Base-by-base conservation (phyloP, 2,113 vertebrate species). In the Scatophagus argus region DNA sequence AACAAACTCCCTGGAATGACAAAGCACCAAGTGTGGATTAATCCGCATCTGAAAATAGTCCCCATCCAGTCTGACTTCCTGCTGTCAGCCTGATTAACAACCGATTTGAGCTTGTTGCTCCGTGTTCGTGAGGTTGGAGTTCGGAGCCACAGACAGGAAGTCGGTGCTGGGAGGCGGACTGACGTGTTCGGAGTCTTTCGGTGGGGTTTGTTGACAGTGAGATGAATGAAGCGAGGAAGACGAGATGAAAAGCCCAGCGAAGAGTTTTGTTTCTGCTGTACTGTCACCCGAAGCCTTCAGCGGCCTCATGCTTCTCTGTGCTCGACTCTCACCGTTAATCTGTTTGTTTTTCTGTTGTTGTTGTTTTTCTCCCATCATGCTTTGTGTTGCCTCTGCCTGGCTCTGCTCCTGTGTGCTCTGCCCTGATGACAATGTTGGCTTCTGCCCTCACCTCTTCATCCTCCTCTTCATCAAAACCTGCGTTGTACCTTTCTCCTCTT, bases 351-450 rank as follows among this genome's bases (percentile, higher is more conserved):
- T 80, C 58, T 81, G 65, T 91, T 71, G 46, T 75, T 43, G n/a
- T n/a, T n/a, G n/a, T 80, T 75, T 85, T 85, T 73, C 93, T 94
- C 94, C 87, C 90, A 86, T 92, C 81, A 85, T 95, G 93, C 93
- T 92, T 86, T 93, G 90, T 94, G 87, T 84, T 80, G 86, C 91
- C 81, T 77, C 90, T 79, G 77, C 71, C 79, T 74, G 78, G 55
- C 74, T 68, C 58, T 58, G 49, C 60, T 88, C 87, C 91, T 88
- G 88, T 91, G 92, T 86, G 79, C 94, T 52, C 52, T 92, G 88
- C 93, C 90, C 88, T 93, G 93, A 92, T 87, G 94, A 93, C 91
- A 88, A 84, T 96, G 93, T 96, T 95, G 94, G 91, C 91, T 93
- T 92, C 92, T 95, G 92, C 89, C 91, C 91, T 91, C 92, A n/a